Evolutionary conservation across 2,888 invertebrate species (phyloP).

Genomic region (Sympetrum striolatum): DNA sequence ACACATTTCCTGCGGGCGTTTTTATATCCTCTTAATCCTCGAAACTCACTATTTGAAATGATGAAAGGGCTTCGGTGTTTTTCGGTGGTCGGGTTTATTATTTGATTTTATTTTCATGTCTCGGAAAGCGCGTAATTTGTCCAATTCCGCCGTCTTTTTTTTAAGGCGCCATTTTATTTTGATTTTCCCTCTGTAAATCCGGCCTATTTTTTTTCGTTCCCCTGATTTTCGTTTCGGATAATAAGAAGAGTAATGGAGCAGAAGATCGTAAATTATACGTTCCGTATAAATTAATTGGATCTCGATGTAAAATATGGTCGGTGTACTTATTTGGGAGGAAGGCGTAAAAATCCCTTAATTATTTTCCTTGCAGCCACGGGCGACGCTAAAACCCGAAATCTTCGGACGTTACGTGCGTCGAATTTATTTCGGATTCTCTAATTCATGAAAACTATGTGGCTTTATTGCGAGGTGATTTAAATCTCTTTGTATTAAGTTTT

Average conservation of each 20-base stretch:
- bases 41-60: background rate
- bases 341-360: too few species aligned
- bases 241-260: background rate
- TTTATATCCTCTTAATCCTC: background rate
- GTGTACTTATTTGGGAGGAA: too few species aligned
- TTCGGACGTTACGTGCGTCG: too few species aligned
- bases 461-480: too few species aligned
- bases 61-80: background rate
- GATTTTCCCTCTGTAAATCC: background rate
- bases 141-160: background rate
- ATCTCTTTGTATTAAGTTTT: too few species aligned
- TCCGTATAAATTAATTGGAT: background rate
- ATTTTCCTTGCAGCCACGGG: too few species aligned
- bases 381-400: too few species aligned
- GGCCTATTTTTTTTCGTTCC: background rate
- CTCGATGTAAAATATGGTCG: too few species aligned
- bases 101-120: background rate
- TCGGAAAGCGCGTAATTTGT: background rate
- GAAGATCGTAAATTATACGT: background rate
- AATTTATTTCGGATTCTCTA: too few species aligned
- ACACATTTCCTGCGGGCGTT: background rate
- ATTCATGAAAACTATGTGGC: too few species aligned
- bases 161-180: too few species aligned
- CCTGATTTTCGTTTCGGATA: background rate
- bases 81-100: background rate